These are phyloP conservation scores for Diglossa cyanea DNA, from an alignment of 2,797 vertebrate species.

Conservation along the genomic window DNA sequence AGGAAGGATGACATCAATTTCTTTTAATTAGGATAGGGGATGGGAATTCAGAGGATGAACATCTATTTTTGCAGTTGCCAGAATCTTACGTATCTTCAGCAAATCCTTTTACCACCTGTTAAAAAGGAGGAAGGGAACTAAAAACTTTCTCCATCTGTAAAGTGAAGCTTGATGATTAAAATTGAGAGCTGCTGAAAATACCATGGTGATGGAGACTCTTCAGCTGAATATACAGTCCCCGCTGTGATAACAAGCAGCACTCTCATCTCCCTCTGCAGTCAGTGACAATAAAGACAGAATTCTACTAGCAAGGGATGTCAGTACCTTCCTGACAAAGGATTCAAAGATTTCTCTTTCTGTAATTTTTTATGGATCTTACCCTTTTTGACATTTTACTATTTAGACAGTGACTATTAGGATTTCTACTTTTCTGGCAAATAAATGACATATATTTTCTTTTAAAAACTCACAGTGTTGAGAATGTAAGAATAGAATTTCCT, in stretches of 20 bases:
- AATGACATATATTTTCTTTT: background rate
- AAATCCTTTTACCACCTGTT: background rate
- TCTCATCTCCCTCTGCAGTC: background rate
- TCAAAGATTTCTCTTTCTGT: background rate
- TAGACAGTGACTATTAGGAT: background rate
- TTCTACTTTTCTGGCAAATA: background rate
- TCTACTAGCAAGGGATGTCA: background rate
- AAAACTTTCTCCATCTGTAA: background rate
- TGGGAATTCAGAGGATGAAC: background rate
- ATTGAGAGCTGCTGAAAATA: background rate
- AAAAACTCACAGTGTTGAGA: background rate
- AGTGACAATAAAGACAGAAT: background rate
- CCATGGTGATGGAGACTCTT: slow-evolving; percentile 7
- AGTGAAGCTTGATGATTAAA: background rate
- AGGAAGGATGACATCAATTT: background rate
- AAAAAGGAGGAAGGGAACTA: background rate
- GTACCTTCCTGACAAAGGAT: background rate
- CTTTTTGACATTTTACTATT: background rate
- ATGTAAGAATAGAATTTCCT: background rate
- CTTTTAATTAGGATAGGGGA: background rate
- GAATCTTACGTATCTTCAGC: background rate
- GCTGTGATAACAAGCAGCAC: background rate
- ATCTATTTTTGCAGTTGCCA: background rate
- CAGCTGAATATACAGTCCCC: background rate
- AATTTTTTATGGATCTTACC: background rate